phyloP scores from a whole-genome alignment of 1,140 invertebrate species.

The Brachionus angularis region DNA sequence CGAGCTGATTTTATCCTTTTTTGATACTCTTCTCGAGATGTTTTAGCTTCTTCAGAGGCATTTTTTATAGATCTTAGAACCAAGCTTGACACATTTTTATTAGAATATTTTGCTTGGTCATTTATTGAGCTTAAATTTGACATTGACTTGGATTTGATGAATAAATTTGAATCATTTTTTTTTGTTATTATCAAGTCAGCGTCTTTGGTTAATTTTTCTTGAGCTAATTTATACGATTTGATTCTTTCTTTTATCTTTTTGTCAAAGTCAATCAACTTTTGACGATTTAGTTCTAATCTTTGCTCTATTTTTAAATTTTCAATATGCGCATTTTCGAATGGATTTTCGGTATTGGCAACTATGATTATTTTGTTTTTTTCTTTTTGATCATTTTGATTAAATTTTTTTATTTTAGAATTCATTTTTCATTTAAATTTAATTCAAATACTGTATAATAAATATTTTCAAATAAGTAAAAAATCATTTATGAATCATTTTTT shows the following conservation, averaged over 20 bases:
- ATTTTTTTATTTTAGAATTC: too few relatives aligned
- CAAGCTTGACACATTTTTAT: slow-evolving; percentile 19
- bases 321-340: neutral
- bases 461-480: too few relatives aligned
- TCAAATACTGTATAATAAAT: too few relatives aligned
- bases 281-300: too few relatives aligned
- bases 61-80: neutral
- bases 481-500: too few relatives aligned
- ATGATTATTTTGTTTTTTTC: slow-evolving; percentile 13
- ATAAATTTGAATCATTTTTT: neutral
- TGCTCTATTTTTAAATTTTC: too few relatives aligned
- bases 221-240: neutral
- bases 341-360: slow-evolving; percentile 12
- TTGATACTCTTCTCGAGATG: slow-evolving; percentile 12
- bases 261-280: slow-evolving; percentile 8
- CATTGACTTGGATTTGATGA: neutral
- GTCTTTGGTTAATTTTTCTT: slow-evolving; percentile 5
- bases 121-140: neutral
- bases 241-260: slow-evolving; percentile 24
- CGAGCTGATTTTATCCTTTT: slow-evolving; percentile 21
- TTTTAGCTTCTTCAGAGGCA: too few relatives aligned
- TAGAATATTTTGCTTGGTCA: too few relatives aligned
- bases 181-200: slow-evolving; percentile 4
- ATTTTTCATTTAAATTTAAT: too few relatives aligned
- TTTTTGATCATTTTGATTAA: too few relatives aligned